Base-by-base conservation (phyloP, 2,888 invertebrate genomes). In the Acrocera orbiculus region DNA sequence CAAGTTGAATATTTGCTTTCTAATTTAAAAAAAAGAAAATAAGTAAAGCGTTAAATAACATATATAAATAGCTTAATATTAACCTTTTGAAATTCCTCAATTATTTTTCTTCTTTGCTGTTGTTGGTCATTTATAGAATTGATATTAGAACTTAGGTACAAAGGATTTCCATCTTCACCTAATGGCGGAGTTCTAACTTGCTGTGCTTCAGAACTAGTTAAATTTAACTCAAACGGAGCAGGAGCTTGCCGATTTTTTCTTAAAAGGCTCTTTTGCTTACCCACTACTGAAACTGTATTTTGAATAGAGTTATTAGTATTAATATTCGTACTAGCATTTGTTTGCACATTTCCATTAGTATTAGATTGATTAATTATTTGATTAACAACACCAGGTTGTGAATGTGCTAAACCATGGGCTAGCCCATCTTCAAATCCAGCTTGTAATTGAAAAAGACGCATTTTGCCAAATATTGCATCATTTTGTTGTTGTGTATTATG, bases 101-200 rank as follows among this genome's bases (percentile, higher is more conserved):
- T 50, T 25, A 56, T 50, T 29, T 47, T 52, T 5, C 55, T 48
- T 30, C 55, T 47, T 22, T 56, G 44, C 32, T 52, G 48, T n/a
- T 46, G 42, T 34, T 45, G 45, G 11, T 45, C 43, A 15, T 46
- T 35, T 19, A 27, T 28, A 17, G 42, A 16, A 28, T 32, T 29
- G 20, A 38, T 35, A 31, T 39, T 39, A 13, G 31, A 35, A n/a
- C n/a, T n/a, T n/a, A n/a, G n/a, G n/a, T n/a, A n/a, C n/a, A n/a
- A 32, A 17, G 40, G 45, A 16, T 43, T 42, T 37, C 54, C 59
- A 42, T 62, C 61, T 38, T 61, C 61, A 3, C 61, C 61, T 36
- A 60, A 46, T 3, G 61, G 61, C 42, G 65, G 66, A 13, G 65
- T 63, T 27, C 68, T 61, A 24, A 63, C 57, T 43, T 53, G 46